phyloP scores from a whole-genome alignment of 2,797 vertebrate genomes.

The Mergus octosetaceus region DNA sequence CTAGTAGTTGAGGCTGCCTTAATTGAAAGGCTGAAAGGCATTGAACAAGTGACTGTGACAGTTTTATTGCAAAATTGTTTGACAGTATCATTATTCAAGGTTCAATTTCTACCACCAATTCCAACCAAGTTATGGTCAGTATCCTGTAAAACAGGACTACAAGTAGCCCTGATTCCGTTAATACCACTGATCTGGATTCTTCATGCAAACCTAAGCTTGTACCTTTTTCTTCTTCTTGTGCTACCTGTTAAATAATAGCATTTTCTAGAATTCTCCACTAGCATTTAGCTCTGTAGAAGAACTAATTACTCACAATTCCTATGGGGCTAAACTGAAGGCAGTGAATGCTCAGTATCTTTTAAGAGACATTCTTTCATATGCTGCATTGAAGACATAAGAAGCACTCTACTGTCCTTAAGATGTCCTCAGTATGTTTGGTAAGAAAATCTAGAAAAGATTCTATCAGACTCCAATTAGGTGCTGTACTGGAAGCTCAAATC shows the following conservation, averaged over 20 bases:
- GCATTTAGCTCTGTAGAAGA: not conserved
- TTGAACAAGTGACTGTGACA: not conserved
- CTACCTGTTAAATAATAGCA: not conserved
- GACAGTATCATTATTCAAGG: not conserved
- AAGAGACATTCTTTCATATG: not conserved
- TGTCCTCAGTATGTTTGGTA: not conserved
- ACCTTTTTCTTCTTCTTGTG: not conserved
- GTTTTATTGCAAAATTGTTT: not conserved
- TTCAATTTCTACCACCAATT: not conserved
- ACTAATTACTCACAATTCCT: not conserved
- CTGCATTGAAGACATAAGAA: constrained; percentile 1
- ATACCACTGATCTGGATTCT: not conserved
- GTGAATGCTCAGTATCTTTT: not conserved
- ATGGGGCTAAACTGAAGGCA: not conserved
- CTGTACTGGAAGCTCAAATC: not conserved
- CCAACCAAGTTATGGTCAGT: not conserved
- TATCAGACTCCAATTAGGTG: not conserved
- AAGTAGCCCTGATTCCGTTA: not conserved
- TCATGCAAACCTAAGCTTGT: not conserved
- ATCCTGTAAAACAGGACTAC: not conserved
- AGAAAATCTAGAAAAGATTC: not conserved
- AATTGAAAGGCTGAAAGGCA: not conserved
- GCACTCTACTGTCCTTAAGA: not conserved
- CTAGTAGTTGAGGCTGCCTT: not conserved
- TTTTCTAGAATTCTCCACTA: not conserved